Conservation (phyloP, 2,888 invertebrate genomes). For the Sipunculus nudus region DNA sequence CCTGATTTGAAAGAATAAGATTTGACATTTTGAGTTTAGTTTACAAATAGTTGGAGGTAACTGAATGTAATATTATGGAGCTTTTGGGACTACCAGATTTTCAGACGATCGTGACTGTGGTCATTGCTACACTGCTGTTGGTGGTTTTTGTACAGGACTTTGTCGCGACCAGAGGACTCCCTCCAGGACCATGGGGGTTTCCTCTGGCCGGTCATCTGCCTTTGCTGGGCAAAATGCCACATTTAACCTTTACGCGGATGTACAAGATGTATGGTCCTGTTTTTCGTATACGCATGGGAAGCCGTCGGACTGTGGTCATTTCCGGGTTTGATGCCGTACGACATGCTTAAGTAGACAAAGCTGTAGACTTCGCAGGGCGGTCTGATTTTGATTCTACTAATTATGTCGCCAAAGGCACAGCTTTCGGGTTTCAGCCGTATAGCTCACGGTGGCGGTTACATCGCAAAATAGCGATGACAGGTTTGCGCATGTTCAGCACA, state of each 20-base stretch:
- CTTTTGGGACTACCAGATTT: too few species aligned
- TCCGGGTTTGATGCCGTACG: constrained; percentile 47
- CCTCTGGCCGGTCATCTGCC: constrained; percentile 56
- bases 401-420: constrained; percentile 54
- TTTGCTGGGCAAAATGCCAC: constrained; percentile 48
- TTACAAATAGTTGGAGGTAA: too few species aligned
- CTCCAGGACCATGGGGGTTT: constrained; percentile 52
- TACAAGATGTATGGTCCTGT: constrained; percentile 53
- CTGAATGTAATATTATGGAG: too few species aligned
- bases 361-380: constrained; percentile 53
- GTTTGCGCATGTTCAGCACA: constrained; percentile 43
- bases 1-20: too few species aligned
- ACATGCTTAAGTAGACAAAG: constrained; percentile 50
- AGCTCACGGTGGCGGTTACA: constrained; percentile 53
- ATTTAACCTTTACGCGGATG: constrained; percentile 46
- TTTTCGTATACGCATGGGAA: constrained; percentile 54
- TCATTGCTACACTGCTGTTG: too few species aligned
- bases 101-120: too few species aligned
- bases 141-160: too few species aligned
- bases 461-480: constrained; percentile 50
- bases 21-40: too few species aligned
- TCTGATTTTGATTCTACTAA: constrained; percentile 56
- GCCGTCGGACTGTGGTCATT: constrained; percentile 49
- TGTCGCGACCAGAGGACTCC: background rate
- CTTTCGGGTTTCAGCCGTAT: constrained; percentile 57